These are phyloP conservation scores for Globodera rostochiensis DNA, from an alignment of 1,140 invertebrate species.

Conservation along the genomic window DNA sequence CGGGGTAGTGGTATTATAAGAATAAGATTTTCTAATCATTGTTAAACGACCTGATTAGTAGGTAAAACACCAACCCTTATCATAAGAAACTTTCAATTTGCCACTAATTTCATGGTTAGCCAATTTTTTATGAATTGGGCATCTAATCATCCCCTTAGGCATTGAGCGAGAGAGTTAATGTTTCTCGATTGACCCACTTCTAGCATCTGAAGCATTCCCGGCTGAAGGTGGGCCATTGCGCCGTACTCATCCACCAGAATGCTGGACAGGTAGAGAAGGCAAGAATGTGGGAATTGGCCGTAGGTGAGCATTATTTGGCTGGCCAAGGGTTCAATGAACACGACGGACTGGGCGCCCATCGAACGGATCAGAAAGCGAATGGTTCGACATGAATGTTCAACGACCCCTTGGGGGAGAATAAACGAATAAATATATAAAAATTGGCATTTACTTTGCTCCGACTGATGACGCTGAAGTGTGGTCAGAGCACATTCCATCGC, in stretches of 20 bases:
- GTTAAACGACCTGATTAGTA: too few relatives aligned
- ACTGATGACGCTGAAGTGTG: slow-evolving; percentile 18
- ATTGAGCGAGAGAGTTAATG: not conserved
- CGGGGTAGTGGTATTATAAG: too few relatives aligned
- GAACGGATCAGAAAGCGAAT: slow-evolving; percentile 85
- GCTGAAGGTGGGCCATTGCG: slow-evolving; percentile 73
- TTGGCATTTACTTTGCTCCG: slow-evolving; percentile 13
- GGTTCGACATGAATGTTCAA: slow-evolving; percentile 87
- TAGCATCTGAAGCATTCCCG: slow-evolving; percentile 81
- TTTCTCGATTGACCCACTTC: slow-evolving; percentile 62
- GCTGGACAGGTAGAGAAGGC: slow-evolving; percentile 89
- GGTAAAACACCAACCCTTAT: too few relatives aligned
- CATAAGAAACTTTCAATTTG: too few relatives aligned
- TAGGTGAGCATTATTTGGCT: slow-evolving; percentile 85
- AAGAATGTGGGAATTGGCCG: slow-evolving; percentile 80
- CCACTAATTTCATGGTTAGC: too few relatives aligned
- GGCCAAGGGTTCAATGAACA: slow-evolving; percentile 79
- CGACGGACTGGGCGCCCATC: slow-evolving; percentile 77
- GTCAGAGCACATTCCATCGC: slow-evolving; percentile 14
- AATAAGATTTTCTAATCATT: not conserved
- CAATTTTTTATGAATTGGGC: too few relatives aligned
- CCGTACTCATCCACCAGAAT: slow-evolving; percentile 94
- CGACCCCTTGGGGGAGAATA: slow-evolving; percentile 71
- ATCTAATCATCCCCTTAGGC: not conserved
- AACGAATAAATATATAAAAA: not conserved